Base-by-base conservation (phyloP, 2,797 vertebrate genomes). In the Hybognathus amarus region DNA sequence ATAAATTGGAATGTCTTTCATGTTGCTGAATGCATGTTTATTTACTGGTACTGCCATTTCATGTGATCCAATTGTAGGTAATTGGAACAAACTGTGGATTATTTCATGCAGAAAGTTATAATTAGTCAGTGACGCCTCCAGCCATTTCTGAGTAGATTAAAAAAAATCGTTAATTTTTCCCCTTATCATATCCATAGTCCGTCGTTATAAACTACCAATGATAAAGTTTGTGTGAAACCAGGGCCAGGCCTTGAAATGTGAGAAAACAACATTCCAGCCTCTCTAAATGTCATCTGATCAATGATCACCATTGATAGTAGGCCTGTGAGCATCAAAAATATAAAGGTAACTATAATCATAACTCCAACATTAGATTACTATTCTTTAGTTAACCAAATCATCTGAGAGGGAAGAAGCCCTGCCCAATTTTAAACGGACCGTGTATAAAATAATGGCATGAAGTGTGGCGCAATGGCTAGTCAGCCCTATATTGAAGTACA, bases 31-130 rank as follows among this genome's bases (percentile, higher is more conserved):
- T 66, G 80, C 69, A 40, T 85, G 54, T 82, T 86, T 85, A 77
- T 83, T 84, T 80, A 84, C 79, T 83, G 50, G 75, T 66, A 63
- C 73, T 79, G 61, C 71, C 9, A 77, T 94, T 96, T 93, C 95
- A 96, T 96, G 95, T 97, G 96, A 97, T 97, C 94, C 93, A 94
- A 95, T 95, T 96, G 95, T 95, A 95, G 94, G 94, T 96, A 96
- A 96, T 93, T 95, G 93, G 91, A 96, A 96, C 94, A 97, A 97
- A 96, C 95, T 95, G 95, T 96, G 93, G 94, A 94, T 96, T 96
- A 97, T 98, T 97, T 96, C 94, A 96, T 95, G 95, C 94, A 94
- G 94, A 93, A 95, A 95, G 93, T 94, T 96, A 95, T 96, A 97
- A 98, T 96, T 97, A n/a, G 95, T 93, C n/a, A 91, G 94, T 93